These are phyloP conservation scores for Cebidichthys violaceus DNA, from an alignment of 2,113 vertebrate genomes.

Conservation along the genomic window DNA sequence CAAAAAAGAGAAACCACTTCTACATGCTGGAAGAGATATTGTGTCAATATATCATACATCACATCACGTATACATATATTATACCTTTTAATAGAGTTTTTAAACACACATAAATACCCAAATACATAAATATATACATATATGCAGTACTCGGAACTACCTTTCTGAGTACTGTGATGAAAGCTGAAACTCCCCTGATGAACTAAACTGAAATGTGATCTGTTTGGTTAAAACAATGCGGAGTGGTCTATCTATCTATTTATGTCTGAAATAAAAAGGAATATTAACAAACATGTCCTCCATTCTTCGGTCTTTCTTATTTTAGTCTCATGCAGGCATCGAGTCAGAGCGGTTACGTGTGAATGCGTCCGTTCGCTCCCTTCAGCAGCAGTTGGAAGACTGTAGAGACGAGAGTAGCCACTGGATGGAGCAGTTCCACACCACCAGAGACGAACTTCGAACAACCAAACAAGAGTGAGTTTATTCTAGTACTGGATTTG, in stretches of 20 bases:
- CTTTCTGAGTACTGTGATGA: not conserved
- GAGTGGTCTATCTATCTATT: not conserved
- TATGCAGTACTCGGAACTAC: too few relatives aligned
- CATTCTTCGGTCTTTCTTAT: not conserved
- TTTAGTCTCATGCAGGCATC: slow-evolving; percentile 88
- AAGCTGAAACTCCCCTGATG: not conserved
- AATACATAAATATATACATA: not conserved
- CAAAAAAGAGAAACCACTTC: not conserved
- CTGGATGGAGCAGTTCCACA: slow-evolving; percentile 95
- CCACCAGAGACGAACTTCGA: slow-evolving; percentile 90
- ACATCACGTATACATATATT: too few relatives aligned
- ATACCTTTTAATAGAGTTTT: not conserved
- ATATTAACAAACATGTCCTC: not conserved
- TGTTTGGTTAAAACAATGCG: not conserved
- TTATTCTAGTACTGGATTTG: not conserved
- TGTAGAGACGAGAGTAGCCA: slow-evolving; percentile 90
- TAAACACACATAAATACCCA: not conserved
- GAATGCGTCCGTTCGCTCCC: slow-evolving; percentile 84
- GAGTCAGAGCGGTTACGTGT: slow-evolving; percentile 91
- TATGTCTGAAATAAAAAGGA: not conserved
- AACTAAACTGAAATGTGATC: not conserved
- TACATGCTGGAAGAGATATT: not conserved
- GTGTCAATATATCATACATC: not conserved
- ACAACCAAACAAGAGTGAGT: slow-evolving; percentile 91
- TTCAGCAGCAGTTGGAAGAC: slow-evolving; percentile 93